phyloP scores from a whole-genome alignment of 2,797 vertebrate species.

The Garrulus glandarius region DNA sequence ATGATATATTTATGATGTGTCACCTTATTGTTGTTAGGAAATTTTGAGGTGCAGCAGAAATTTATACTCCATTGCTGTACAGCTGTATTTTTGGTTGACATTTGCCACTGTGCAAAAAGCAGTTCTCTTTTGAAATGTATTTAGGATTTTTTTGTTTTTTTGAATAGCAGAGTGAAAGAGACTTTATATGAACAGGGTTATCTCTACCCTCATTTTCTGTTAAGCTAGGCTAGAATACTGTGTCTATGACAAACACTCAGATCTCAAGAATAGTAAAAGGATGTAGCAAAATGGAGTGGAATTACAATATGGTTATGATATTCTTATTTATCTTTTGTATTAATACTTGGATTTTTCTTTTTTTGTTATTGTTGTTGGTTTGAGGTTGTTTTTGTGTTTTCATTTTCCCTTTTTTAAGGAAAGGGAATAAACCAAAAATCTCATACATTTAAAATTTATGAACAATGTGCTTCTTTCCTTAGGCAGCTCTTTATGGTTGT shows the following conservation, averaged over 20 bases:
- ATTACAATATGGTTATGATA: not conserved
- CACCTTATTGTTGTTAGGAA: not conserved
- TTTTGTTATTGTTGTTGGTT: not conserved
- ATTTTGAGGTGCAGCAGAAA: not conserved
- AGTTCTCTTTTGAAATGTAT: not conserved
- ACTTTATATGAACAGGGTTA: not conserved
- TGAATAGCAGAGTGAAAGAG: not conserved
- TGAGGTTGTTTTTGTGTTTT: fast-evolving
- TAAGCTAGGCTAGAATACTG: not conserved
- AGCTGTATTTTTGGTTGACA: not conserved
- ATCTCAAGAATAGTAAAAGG: not conserved
- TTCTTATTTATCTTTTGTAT: not conserved
- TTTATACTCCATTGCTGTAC: not conserved
- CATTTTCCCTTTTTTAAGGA: not conserved
- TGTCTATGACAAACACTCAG: not conserved
- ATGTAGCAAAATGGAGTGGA: not conserved
- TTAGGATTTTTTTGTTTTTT: not conserved
- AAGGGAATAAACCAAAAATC: not conserved
- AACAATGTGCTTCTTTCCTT: conserved; percentile 3
- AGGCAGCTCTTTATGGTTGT: conserved; percentile 99
- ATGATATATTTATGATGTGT: not conserved
- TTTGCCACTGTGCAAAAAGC: not conserved
- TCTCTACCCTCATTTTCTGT: not conserved
- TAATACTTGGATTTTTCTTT: not conserved
- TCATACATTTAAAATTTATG: not conserved